Evolutionary conservation across 2,888 invertebrate genomes (phyloP), one percentile per base, ranked within the genome.

Genomic region (Epinotia bilunana): DNA sequence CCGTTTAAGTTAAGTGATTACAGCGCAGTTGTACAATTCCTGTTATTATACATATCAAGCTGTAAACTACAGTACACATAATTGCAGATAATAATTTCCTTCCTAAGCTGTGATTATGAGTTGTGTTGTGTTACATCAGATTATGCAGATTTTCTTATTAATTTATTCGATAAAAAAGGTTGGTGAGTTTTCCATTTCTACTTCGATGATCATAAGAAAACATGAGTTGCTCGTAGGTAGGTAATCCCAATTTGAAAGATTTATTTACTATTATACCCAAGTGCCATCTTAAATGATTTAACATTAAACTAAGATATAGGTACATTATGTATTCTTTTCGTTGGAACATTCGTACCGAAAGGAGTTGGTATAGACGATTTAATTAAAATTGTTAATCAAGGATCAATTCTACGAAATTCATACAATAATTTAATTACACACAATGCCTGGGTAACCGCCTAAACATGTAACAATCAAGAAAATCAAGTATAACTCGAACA

Each of bases 401-500:
- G 9, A 39, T 39, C 33, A 16, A 23, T 20, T 63, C 43, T 63
- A 63, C 28, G 23, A 39, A 62, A 43, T 46, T 23, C 0, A 13
- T 55, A 23, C 16, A 62, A 18, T 3, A 33, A 9, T 65, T 53
- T 3, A 33, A 9, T 53, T 53, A n/a, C 39, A 0, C 7, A 39
- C 20, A 23, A 18, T 5, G 11, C 6, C n/a, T 55, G 28, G 12
- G 53, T 53, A 28, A 7, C 28, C 65, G 9, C 64, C n/a, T n/a
- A 57, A 65, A 61, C 33, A 33, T 16, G 33, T 46, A 68, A 68
- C 68, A 39, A 61, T 68, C 39, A 43, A 61, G 68, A 67, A 61
- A 67, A 67, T 39, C 62, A 46, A 73, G 33, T 73, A 39, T 43
- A 70, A 70, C 58, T 64, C 39, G 23, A 74, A 69, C 69, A 69